These are phyloP conservation scores for Meghimatium bilineatum DNA, from an alignment of 2,888 invertebrate genomes.

Conservation along the genomic window DNA sequence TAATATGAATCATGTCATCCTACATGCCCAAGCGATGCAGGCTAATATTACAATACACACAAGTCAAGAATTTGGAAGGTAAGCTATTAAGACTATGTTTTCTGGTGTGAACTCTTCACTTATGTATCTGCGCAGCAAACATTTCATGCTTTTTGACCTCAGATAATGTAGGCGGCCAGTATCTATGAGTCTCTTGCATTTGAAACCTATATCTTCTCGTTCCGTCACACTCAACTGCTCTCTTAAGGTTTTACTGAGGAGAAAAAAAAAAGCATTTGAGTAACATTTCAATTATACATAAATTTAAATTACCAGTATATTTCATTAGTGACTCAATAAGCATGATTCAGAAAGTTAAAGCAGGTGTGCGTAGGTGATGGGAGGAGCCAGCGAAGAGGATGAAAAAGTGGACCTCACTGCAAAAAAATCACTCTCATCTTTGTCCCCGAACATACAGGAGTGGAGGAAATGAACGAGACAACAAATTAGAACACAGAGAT, in stretches of 20 bases:
- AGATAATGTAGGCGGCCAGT: slow-evolving; percentile 85
- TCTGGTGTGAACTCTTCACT: slow-evolving; percentile 84
- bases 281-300: neutral
- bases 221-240: slow-evolving; percentile 73
- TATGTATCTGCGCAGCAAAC: slow-evolving; percentile 84
- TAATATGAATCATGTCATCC: too few relatives aligned
- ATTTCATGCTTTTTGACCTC: slow-evolving; percentile 80
- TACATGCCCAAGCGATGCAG: too few relatives aligned
- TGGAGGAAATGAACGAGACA: too few relatives aligned
- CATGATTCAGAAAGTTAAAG: too few relatives aligned
- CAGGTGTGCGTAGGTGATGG: too few relatives aligned
- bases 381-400: too few relatives aligned
- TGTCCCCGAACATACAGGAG: too few relatives aligned
- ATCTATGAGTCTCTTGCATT: slow-evolving; percentile 87
- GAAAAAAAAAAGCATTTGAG: slow-evolving; percentile 34
- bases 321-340: too few relatives aligned
- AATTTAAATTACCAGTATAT: neutral
- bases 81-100: slow-evolving; percentile 87
- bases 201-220: slow-evolving; percentile 83
- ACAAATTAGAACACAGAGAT: too few relatives aligned
- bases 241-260: slow-evolving; percentile 48
- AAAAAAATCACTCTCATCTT: too few relatives aligned
- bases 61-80: neutral
- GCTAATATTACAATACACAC: too few relatives aligned
- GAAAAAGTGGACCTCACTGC: too few relatives aligned